These are phyloP conservation scores for Adineta ricciae DNA, from an alignment of 2,888 invertebrate genomes.

Conservation along the genomic window DNA sequence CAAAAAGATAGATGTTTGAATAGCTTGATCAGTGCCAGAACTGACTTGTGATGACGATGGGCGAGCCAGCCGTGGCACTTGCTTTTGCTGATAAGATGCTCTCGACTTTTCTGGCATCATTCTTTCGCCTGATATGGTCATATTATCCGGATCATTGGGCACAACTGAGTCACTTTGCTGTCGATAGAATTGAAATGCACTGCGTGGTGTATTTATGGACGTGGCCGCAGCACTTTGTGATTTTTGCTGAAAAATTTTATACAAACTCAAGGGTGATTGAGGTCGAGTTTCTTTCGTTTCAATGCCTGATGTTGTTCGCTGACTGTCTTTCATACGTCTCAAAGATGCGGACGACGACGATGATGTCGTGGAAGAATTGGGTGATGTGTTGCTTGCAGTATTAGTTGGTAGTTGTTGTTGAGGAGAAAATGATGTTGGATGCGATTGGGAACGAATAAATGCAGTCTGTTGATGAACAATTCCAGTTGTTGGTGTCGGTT, in stretches of 20 bases:
- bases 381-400: not conserved
- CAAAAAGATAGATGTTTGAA: not conserved
- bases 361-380: not conserved
- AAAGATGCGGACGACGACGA: not conserved
- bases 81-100: not conserved
- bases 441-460: not conserved
- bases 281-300: constrained; percentile 20
- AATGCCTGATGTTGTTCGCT: not conserved
- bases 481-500: not conserved
- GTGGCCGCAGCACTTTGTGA: not conserved
- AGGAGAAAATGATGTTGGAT: not conserved
- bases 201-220: not conserved
- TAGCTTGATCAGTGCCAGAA: not conserved
- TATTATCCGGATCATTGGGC: not conserved
- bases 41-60: not conserved
- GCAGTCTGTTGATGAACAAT: not conserved
- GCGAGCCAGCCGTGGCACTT: not conserved
- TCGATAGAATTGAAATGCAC: constrained; percentile 13
- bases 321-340: constrained; percentile 14
- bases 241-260: constrained; percentile 8
- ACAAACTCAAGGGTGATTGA: not conserved
- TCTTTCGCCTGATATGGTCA: constrained; percentile 18
- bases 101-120: not conserved
- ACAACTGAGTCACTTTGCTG: not conserved
- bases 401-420: not conserved